Conservation (phyloP, 1,140 invertebrate species). For the Pseudomyrmex sp. region DNA sequence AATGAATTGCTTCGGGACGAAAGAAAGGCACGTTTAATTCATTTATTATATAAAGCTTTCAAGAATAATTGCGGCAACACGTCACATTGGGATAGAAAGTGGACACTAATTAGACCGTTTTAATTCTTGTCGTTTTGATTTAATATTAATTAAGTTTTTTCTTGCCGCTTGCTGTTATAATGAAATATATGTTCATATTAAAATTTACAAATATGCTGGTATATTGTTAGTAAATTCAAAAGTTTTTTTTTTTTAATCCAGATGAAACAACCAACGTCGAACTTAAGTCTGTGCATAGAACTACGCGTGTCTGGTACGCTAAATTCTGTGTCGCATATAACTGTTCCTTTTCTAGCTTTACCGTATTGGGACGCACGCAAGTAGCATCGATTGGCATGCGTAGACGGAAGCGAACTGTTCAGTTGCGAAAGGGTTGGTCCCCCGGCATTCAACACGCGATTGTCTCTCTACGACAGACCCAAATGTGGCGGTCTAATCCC, state of each 20-base stretch:
- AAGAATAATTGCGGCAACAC: slow-evolving; percentile 15
- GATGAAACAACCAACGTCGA: neutral
- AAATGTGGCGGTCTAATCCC: slow-evolving; percentile 56
- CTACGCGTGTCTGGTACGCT: slow-evolving; percentile 40
- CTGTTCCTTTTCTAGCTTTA: slow-evolving; percentile 64
- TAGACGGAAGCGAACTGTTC: slow-evolving; percentile 69
- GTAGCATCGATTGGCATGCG: slow-evolving; percentile 63
- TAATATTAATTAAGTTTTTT: neutral
- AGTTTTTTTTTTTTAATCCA: neutral
- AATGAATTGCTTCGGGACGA: slow-evolving; percentile 28
- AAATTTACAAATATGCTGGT: too few relatives aligned
- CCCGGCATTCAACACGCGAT: slow-evolving; percentile 60
- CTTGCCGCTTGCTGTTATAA: neutral
- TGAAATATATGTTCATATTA: neutral
- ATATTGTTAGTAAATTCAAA: too few relatives aligned
- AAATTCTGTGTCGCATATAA: slow-evolving; percentile 59
- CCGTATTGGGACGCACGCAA: slow-evolving; percentile 55
- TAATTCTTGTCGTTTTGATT: neutral
- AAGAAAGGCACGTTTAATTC: neutral
- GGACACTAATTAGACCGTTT: neutral
- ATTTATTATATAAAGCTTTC: slow-evolving; percentile 7
- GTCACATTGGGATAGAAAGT: neutral
- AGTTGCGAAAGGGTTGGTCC: slow-evolving; percentile 64
- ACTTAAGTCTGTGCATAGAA: neutral
- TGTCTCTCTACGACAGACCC: slow-evolving; percentile 45